Evolutionary conservation across 64 coral and sea anemone species (phyloP), one percentile per base, ranked within the genome.

Genomic region (Orbicella faveolata): DNA sequence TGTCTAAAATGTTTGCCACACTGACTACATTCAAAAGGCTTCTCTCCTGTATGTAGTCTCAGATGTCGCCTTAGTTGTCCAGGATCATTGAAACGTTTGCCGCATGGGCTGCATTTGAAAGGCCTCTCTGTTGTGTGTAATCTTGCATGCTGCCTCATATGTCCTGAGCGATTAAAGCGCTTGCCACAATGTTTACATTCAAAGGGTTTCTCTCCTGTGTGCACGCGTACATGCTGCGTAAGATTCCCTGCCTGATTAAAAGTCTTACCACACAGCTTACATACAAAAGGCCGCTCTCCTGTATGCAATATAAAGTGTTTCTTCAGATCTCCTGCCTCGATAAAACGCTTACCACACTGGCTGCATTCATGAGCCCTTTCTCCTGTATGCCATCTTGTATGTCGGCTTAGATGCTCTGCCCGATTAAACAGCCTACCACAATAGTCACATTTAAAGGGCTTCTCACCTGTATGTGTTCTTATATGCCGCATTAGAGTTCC

Each of bases 181-280:
- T 20, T 80, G 9, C 52, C 44, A 51, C 78, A 80, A 23, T 14
- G 15, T 16, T 13, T 25, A 17, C 78, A 80, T 9, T 11, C 9
- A 21, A n/a, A 80, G 19, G 78, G 78, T 17, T 52, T 80, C 78
- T 80, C 78, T 54, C 34, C 78, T 19, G 78, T 80, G 37, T 80
- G 78, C 16, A 11, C 19, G 55, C 78, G 8, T 80, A 35, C 57
- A 30, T 80, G 78, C 52, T 35, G 10, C 10, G 44, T 48, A 26
- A 80, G 57, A 20, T 80, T 54, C n/a, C 78, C 78, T 54, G n/a
- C 52, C 18, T 53, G 41, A 26, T n/a, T 54, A 20, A 80, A 80
- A 17, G 19, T 15, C 6, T 80, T 54, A 13, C 36, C 57, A 59
- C 78, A 80, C 25, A 23, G 19, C 20, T 80, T 59, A 35, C 78